phyloP scores from a whole-genome alignment of 1,140 invertebrate genomes.

The Euwallacea similis region DNA sequence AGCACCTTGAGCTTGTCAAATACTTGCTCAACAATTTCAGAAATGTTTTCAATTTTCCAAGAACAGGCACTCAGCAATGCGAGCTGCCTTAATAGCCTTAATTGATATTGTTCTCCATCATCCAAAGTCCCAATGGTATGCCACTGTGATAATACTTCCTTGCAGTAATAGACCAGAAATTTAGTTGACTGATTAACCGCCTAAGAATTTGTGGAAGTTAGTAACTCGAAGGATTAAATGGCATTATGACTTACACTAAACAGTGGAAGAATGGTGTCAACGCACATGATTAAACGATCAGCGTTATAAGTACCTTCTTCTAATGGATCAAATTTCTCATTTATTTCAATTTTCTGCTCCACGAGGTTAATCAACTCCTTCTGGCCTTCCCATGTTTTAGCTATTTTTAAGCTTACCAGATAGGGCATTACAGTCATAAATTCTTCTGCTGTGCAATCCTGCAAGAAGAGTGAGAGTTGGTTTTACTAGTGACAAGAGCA shows the following conservation, averaged over 20 bases:
- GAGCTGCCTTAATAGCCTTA: slow-evolving; percentile 84
- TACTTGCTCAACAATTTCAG: slow-evolving; percentile 73
- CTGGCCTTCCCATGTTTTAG: slow-evolving; percentile 79
- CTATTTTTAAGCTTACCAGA: slow-evolving; percentile 76
- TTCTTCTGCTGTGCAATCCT: slow-evolving; percentile 68
- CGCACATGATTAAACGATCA: slow-evolving; percentile 81
- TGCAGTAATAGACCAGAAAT: slow-evolving; percentile 86
- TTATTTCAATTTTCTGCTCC: slow-evolving; percentile 77
- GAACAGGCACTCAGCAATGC: slow-evolving; percentile 81
- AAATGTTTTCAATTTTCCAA: slow-evolving; percentile 71
- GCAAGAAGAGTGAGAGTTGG: slow-evolving; percentile 13
- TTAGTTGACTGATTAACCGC: slow-evolving; percentile 62
- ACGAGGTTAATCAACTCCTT: slow-evolving; percentile 85
- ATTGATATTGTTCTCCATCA: slow-evolving; percentile 70
- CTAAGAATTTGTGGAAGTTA: too few relatives aligned
- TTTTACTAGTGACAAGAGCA: not conserved
- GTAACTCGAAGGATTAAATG: too few relatives aligned
- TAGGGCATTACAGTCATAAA: slow-evolving; percentile 88
- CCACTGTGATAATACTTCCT: slow-evolving; percentile 76
- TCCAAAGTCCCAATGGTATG: slow-evolving; percentile 60
- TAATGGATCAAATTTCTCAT: slow-evolving; percentile 73
- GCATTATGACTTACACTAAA: slow-evolving; percentile 73
- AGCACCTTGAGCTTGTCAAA: slow-evolving; percentile 73
- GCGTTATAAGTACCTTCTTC: slow-evolving; percentile 76
- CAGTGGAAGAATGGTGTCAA: slow-evolving; percentile 79